Evolutionary conservation across 1,140 invertebrate species (phyloP).

Genomic region (Drosophila pseudoobscura): DNA sequence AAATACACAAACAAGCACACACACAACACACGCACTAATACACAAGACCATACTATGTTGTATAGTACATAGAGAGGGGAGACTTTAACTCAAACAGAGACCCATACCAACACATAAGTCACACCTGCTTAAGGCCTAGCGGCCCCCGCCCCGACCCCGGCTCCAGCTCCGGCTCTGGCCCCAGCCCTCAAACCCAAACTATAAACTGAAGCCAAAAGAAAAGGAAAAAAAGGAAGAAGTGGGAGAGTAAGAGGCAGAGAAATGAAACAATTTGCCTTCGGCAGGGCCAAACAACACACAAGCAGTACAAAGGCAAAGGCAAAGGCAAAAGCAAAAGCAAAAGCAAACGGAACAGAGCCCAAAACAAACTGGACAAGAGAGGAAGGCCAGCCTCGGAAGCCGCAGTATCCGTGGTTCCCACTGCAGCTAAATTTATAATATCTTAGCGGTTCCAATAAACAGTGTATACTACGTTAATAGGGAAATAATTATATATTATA

Average conservation of each 20-base stretch:
- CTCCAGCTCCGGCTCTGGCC: not conserved
- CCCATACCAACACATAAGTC: conserved; percentile 43
- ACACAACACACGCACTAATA: conserved; percentile 1
- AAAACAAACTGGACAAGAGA: conserved; percentile 36
- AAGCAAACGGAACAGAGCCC: conserved; percentile 31
- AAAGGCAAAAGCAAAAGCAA: conserved; percentile 35
- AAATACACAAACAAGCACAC: conserved; percentile 14
- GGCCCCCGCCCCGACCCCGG: not conserved
- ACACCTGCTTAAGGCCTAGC: conserved; percentile 65
- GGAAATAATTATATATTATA: too few relatives aligned
- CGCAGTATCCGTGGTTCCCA: too few relatives aligned
- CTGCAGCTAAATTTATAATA: too few relatives aligned
- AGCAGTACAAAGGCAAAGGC: conserved; percentile 29
- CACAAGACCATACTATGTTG: not conserved
- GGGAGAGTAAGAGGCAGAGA: conserved; percentile 47
- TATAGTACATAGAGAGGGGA: too few relatives aligned
- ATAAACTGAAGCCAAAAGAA: not conserved
- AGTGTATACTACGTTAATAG: too few relatives aligned
- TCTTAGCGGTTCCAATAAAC: too few relatives aligned
- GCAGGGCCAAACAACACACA: conserved; percentile 19
- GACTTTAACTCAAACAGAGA: conserved; percentile 1
- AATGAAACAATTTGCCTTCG: conserved; percentile 48
- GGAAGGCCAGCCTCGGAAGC: too few relatives aligned
- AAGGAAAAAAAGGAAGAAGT: conserved; percentile 31
- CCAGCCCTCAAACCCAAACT: not conserved